These are phyloP conservation scores for Gryon sp. DNA, from an alignment of 1,140 invertebrate species.

Conservation along the genomic window DNA sequence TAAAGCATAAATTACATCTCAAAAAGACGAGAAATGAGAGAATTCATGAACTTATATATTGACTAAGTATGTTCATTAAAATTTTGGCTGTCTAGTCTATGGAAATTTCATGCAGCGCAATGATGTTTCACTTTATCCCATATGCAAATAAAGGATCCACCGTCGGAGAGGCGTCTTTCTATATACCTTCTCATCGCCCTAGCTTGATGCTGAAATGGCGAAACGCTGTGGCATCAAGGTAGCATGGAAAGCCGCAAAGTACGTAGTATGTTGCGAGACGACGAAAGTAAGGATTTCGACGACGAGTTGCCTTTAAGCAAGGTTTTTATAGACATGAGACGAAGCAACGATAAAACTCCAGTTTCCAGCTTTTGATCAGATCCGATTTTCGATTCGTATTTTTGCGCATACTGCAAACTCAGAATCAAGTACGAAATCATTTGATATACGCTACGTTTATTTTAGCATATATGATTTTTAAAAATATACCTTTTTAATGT, in stretches of 20 bases:
- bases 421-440: not conserved
- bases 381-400: not conserved
- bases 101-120: slow-evolving; percentile 30
- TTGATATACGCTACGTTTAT: no score
- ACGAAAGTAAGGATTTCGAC: slow-evolving; percentile 27
- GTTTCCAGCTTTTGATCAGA: slow-evolving; percentile 1
- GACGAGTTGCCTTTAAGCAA: slow-evolving; percentile 24
- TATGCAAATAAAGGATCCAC: slow-evolving; percentile 67
- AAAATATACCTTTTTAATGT: no score
- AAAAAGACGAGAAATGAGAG: not conserved
- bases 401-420: not conserved
- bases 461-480: no score
- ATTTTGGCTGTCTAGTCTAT: slow-evolving; percentile 24
- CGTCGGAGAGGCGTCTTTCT: slow-evolving; percentile 38
- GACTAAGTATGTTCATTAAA: slow-evolving; percentile 28
- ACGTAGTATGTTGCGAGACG: slow-evolving; percentile 32
- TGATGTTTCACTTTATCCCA: slow-evolving; percentile 66
- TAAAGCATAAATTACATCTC: not conserved
- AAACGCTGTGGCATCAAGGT: slow-evolving; percentile 20
- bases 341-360: not conserved
- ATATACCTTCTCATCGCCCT: slow-evolving; percentile 25
- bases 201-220: slow-evolving; percentile 40
- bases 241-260: slow-evolving; percentile 37
- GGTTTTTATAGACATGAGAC: slow-evolving; percentile 2
- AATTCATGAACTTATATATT: slow-evolving; percentile 33